Percentiles rank a stretch among this genome's conserved stretches.
Evolutionary conservation across 2,888 invertebrate species (phyloP).

Genomic region (Drosophila parthenogenetica): DNA sequence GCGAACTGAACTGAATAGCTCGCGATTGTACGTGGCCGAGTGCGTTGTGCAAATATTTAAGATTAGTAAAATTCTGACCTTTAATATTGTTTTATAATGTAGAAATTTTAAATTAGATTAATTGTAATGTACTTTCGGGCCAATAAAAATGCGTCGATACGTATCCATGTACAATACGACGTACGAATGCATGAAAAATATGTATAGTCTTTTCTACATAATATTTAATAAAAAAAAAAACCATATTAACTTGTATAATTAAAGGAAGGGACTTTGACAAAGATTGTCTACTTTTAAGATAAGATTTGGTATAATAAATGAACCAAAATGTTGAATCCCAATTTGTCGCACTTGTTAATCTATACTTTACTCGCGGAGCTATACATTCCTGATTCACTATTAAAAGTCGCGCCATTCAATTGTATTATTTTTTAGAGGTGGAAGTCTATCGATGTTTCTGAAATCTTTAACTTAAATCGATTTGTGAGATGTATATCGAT

Average conservation of each 20-base stretch:
- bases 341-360: not conserved
- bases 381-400: not conserved
- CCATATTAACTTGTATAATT: no score
- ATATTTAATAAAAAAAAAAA: not conserved
- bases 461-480: no score
- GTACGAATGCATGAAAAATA: slow-evolving; percentile 12
- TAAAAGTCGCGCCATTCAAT: not conserved
- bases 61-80: slow-evolving; percentile 76
- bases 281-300: no score
- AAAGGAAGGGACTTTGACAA: no score
- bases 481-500: no score
- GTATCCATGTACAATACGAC: slow-evolving; percentile 35
- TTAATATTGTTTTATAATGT: slow-evolving; percentile 66
- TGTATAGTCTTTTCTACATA: not conserved
- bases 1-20: slow-evolving; percentile 29
- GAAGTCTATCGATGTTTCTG: no score
- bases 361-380: no score
- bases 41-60: slow-evolving; percentile 80
- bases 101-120: slow-evolving; percentile 71
- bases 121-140: slow-evolving; percentile 62
- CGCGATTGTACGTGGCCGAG: slow-evolving; percentile 65
- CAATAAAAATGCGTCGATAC: slow-evolving; percentile 53
- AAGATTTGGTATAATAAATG: no score
- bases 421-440: not conserved
- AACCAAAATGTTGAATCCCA: not conserved